A percentile compares a stretch with the other conserved stretches of the same genome.
Evolutionary conservation across 2,797 vertebrate genomes (phyloP).

Genomic region (Kryptopterus vitreolus): DNA sequence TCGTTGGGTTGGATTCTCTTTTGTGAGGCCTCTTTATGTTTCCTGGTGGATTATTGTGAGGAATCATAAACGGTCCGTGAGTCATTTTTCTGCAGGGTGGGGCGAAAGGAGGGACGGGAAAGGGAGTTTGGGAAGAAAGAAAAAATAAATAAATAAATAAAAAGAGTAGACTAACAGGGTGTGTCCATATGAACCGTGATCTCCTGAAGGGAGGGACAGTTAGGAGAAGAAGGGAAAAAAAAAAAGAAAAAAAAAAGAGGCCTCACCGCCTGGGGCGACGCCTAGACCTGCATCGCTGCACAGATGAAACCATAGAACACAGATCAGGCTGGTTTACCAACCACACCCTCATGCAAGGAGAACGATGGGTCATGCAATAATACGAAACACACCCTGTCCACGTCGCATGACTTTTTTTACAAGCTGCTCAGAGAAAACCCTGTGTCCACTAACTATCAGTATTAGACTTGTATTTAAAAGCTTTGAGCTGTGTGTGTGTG

Average conservation of each 20-base stretch:
- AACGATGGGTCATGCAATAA: slow-evolving; percentile 18
- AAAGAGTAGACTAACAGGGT: slow-evolving; percentile 48
- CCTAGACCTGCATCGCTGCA: slow-evolving; percentile 51
- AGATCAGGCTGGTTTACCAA: slow-evolving; percentile 43
- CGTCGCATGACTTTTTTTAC: slow-evolving; percentile 44
- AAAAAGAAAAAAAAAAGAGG: slow-evolving; percentile 38
- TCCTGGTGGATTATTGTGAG: slow-evolving; percentile 48
- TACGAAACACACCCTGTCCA: slow-evolving; percentile 31
- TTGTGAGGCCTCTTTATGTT: slow-evolving; percentile 65
- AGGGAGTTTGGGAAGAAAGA: too few relatives aligned
- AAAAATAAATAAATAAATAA: too few relatives aligned
- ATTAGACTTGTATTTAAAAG: background rate
- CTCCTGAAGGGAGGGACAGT: slow-evolving; percentile 32
- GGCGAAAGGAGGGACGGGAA: slow-evolving; percentile 40
- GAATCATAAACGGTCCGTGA: slow-evolving; percentile 49
- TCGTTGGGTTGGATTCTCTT: slow-evolving; percentile 32
- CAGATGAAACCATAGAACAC: slow-evolving; percentile 40
- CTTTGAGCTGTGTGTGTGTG: background rate
- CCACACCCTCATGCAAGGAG: slow-evolving; percentile 63
- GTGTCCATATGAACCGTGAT: slow-evolving; percentile 49
- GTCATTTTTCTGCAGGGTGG: slow-evolving; percentile 54
- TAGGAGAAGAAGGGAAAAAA: too few relatives aligned
- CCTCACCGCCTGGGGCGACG: slow-evolving; percentile 36
- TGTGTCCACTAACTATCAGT: background rate
- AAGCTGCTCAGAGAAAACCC: background rate